Evolutionary conservation across 2,113 vertebrate genomes (phyloP), one percentile per base, ranked within the genome.

Genomic region (Cercopithecus mona): DNA sequence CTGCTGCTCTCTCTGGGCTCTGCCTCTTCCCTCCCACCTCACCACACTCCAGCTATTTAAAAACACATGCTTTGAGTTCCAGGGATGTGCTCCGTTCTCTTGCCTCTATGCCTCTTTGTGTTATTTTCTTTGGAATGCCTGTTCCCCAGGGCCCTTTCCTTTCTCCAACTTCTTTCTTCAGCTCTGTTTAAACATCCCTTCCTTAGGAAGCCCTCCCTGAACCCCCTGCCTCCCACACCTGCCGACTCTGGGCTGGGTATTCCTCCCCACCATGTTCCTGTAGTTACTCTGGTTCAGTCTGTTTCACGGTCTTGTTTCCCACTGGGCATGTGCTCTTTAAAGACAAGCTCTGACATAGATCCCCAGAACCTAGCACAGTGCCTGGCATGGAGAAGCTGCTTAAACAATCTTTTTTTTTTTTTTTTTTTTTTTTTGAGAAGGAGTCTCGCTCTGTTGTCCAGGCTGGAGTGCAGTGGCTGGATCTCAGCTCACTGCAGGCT

Each of bases 51-150:
- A 91, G 81, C 93, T 88, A 32, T 76, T 93, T 94, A 14, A 73
- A 80, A 92, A 84, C 30, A 14, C 73, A 48, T 45, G 57, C 95
- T 94, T 82, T 38, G 83, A 59, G 70, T 95, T 85, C 86, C 84
- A 78, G 66, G 52, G 18, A 35, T 45, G 17, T 10, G 20, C 38
- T 7, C 78, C 48, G 0, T 68, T 52, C 32, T 59, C 50, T 68
- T 11, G 5, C 78, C 75, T 68, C 84, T 20, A n/a, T 85, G 83
- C 61, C 72, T 57, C 50, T 45, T 30, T 5, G 2, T 4, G 68
- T 55, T 32, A 0, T 25, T 80, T 32, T 35, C 52, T 85, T 38
- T 73, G 48, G 45, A 61, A 91, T 55, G 38, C 61, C 73, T 84
- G 2, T 35, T 45, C 57, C 72, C 79, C 20, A 45, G 1, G 25